Conservation (phyloP, 2,797 vertebrate genomes). For the Peromyscus nudipes region DNA sequence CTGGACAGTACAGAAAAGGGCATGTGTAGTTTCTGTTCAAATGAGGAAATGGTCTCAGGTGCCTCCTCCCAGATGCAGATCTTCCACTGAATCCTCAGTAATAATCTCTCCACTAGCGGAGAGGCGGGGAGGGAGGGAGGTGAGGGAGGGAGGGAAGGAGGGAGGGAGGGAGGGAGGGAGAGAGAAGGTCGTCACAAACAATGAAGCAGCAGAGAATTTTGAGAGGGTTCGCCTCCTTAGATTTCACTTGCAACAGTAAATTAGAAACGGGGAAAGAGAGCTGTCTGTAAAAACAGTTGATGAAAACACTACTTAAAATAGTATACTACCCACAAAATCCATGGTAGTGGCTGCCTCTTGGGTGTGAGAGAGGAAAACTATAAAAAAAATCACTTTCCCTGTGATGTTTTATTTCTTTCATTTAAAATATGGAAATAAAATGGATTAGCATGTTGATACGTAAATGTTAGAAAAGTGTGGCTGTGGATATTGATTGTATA, state of each 20-base stretch:
- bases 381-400: constrained; percentile 49
- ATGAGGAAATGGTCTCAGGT: not conserved
- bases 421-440: constrained; percentile 32
- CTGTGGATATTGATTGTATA: not conserved
- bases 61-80: not conserved
- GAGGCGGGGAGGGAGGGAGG: too few relatives aligned
- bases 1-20: not conserved
- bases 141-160: not conserved
- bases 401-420: constrained; percentile 59
- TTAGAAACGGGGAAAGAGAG: constrained; percentile 63
- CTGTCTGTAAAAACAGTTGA: constrained; percentile 53
- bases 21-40: not conserved
- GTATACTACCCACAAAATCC: constrained; percentile 51
- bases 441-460: constrained; percentile 29
- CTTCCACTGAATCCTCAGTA: not conserved
- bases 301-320: constrained; percentile 72
- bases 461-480: constrained; percentile 44
- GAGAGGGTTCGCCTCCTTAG: constrained; percentile 60
- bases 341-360: constrained; percentile 29
- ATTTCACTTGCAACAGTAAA: constrained; percentile 67
- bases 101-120: not conserved
- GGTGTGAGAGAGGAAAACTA: not conserved
- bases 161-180: not conserved
- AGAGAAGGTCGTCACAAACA: constrained; percentile 41
- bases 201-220: constrained; percentile 25